A percentile compares a stretch with the other conserved stretches of the same genome.
These are phyloP conservation scores for Ornithoptera priamus DNA, from an alignment of 2,888 invertebrate species.

Conservation along the genomic window DNA sequence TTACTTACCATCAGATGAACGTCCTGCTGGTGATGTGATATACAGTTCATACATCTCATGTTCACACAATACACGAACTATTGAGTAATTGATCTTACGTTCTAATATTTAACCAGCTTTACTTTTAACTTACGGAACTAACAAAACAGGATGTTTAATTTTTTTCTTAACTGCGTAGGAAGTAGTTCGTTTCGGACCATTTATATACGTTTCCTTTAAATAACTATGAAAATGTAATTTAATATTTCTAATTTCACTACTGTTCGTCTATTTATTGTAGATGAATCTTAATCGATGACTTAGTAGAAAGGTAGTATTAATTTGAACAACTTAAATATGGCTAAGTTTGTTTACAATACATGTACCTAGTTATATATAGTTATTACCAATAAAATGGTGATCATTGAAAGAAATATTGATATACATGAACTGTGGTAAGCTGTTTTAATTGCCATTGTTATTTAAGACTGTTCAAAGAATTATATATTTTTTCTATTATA, in stretches of 20 bases:
- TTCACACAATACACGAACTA: conserved; percentile 4
- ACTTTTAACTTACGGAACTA: conserved; percentile 4
- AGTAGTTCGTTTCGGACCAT: conserved; percentile 9
- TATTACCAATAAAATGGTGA: too few species aligned
- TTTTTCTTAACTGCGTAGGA: conserved; percentile 6
- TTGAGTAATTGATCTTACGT: not conserved
- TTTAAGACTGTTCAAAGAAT: too few species aligned
- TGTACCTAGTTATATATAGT: too few species aligned
- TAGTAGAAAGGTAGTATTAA: not conserved
- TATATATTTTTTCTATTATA: too few species aligned
- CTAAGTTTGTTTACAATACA: too few species aligned
- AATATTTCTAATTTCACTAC: conserved; percentile 17
- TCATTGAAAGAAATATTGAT: too few species aligned
- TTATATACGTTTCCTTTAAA: not conserved
- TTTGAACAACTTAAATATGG: too few species aligned
- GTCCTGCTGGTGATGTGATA: not conserved
- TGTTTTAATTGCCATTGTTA: too few species aligned
- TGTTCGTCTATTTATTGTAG: conserved; percentile 29
- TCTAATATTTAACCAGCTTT: not conserved
- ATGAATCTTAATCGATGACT: not conserved
- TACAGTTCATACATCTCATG: conserved; percentile 6
- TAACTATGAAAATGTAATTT: conserved; percentile 8
- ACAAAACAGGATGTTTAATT: conserved; percentile 7
- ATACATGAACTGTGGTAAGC: too few species aligned
- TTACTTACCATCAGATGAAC: too few species aligned